Base-by-base conservation (phyloP, 2,888 invertebrate genomes). In the Auanema freiburgensis region DNA sequence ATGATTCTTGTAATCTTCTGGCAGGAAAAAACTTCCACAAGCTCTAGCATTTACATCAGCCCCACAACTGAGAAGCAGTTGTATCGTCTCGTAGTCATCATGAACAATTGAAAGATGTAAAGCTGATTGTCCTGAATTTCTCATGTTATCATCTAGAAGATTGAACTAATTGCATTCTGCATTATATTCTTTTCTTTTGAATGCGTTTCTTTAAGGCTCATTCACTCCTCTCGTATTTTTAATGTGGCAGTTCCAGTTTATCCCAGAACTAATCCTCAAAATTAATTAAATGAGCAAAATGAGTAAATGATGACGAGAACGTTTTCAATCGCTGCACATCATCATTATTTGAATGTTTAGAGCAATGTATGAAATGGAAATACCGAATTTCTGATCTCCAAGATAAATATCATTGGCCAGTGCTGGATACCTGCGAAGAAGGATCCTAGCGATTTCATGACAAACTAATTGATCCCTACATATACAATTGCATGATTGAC, bases 91-190 rank as follows among this genome's bases (percentile, higher is more conserved):
- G 83, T 95, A 92, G 85, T 97, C 96, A 83, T 90, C 92, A 84
- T 95, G 94, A 0, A 97, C 95, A 75, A 97, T 96, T 0, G 96
- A 94, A 67, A 98, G 87, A 85, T 98, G 97, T 42, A 98, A 87
- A 0, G 93, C 91, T 84, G 94, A 92, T 12, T 96, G 94, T 1
- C 92, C 91, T 91, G 79, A 18, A 75, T 74, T 33, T 33, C 33
- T 5, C 33, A 33, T 33, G 33, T 33, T 33, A 33, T 33, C 33
- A 33, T 33, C 33, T 33, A 33, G 8, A 33, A 33, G 33, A 33
- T 33, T 33, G 33, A 33, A 33, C 33, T 33, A 33, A 33, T 33
- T 33, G 33, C 33, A 33, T 33, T 33, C 8, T 5, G 33, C 33
- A 33, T 33, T 33, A 33, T 33, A 33, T 33, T 33, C 33, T 33